These are phyloP conservation scores for Automeris io DNA, from an alignment of 2,888 invertebrate species.

Conservation along the genomic window DNA sequence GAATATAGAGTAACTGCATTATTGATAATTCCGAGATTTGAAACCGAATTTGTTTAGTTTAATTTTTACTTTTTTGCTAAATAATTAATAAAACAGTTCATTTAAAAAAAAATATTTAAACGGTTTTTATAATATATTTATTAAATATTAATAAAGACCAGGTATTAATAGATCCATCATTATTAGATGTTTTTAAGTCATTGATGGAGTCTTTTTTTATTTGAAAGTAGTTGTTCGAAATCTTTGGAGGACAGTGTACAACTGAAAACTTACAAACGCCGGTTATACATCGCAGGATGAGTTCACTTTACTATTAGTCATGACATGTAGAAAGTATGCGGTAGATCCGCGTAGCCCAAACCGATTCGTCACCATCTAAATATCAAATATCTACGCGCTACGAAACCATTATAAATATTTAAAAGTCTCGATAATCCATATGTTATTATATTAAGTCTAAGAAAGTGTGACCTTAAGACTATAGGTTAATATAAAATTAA, in stretches of 20 bases:
- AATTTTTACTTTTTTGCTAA: too few species aligned
- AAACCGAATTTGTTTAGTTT: too few species aligned
- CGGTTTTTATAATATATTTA: too few species aligned
- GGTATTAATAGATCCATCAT: too few species aligned
- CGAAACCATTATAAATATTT: conserved; percentile 7
- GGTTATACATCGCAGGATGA: conserved; percentile 38
- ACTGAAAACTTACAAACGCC: conserved; percentile 62
- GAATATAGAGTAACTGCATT: too few species aligned
- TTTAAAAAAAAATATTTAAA: too few species aligned
- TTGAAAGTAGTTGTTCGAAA: background rate
- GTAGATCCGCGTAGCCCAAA: conserved; percentile 36
- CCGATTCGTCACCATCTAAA: conserved; percentile 37
- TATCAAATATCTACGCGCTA: conserved; percentile 19
- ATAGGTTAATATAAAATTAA: background rate
- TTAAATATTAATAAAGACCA: too few species aligned
- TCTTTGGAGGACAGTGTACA: conserved; percentile 24
- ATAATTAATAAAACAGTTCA: too few species aligned
- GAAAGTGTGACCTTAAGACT: conserved; percentile 1
- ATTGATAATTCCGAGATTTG: too few species aligned
- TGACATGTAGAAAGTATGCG: conserved; percentile 43
- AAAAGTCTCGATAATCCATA: conserved; percentile 2
- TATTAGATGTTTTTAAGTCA: too few species aligned
- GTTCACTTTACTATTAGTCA: conserved; percentile 50
- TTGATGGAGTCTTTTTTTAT: too few species aligned
- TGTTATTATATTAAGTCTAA: conserved; percentile 4